Conservation (phyloP, 2,888 invertebrate species). For the Gymnoscelis rufifasciata region DNA sequence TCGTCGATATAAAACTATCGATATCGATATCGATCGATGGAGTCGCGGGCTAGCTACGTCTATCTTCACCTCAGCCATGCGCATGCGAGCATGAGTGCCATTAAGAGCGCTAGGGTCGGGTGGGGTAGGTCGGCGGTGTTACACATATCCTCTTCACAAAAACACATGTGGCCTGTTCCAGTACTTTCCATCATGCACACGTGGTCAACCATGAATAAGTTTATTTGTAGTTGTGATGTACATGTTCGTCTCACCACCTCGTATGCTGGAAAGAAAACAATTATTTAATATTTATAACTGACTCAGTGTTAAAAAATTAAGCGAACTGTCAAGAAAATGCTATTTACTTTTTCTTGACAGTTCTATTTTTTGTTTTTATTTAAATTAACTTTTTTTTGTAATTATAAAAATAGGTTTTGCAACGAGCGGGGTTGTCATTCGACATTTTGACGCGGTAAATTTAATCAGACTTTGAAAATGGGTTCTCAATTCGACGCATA, state of each 20-base stretch:
- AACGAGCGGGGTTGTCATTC: no score
- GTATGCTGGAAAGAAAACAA: slow-evolving; percentile 82
- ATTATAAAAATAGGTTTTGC: no score
- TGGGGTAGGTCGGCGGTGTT: slow-evolving; percentile 73
- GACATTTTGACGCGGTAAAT: no score
- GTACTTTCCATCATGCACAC: slow-evolving; percentile 99
- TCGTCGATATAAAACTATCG: slow-evolving; percentile 18
- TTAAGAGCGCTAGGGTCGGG: slow-evolving; percentile 42
- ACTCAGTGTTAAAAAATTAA: no score
- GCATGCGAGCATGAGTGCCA: slow-evolving; percentile 63
- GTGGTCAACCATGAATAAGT: slow-evolving; percentile 98
- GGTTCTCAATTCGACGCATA: no score
- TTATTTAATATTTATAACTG: no score
- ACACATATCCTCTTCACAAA: slow-evolving; percentile 98
- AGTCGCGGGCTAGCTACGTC: slow-evolving; percentile 51
- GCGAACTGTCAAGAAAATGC: no score
- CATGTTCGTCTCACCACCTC: slow-evolving; percentile 95
- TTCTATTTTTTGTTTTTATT: no score
- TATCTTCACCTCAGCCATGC: slow-evolving; percentile 75
- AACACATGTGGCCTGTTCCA: slow-evolving; percentile 98
- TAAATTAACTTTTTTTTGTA: no score
- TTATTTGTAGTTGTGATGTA: slow-evolving; percentile 95
- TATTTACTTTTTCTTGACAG: no score
- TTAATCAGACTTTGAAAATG: no score
- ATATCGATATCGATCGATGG: slow-evolving; percentile 28